Evolutionary conservation across 2,113 vertebrate species (phyloP), one percentile per base, ranked within the genome.

Genomic region (Carettochelys insculpta): DNA sequence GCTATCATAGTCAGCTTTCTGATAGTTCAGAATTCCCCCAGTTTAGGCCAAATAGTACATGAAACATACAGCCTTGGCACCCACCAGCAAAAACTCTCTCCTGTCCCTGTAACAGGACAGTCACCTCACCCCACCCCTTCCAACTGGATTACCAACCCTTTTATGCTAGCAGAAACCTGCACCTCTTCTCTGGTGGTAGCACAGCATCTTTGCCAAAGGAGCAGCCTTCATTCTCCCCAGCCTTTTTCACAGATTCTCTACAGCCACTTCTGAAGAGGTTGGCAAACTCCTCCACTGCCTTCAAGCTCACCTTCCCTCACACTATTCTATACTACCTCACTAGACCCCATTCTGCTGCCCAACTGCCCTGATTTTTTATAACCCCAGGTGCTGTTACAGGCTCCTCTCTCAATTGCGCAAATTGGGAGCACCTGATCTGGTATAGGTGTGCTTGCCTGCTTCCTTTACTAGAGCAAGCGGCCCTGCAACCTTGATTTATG

Each of bases 1-100:
- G 3, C n/a, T n/a, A n/a, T n/a, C n/a, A n/a, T 56, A 11, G 53
- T 1, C 6, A 50, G 19, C 27, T 4, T 13, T 5, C 51, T 38
- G 9, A 12, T 43, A 65, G 16, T 65, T 31, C 34, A 19, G 61
- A 65, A 65, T 20, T n/a, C 61, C 34, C 17, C 61, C 61, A n/a
- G 34, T 8, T n/a, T n/a, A n/a, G 34, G 8, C 34, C 34, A 65
- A 65, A 65, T 34, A 65, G 8, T 19, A n/a, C 61, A n/a, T 65
- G 34, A n/a, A 65, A 65, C 61, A 65, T 65, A 20, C 34, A n/a
- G 34, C 34, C 16, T 17, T 65, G 61, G 34, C 34, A n/a, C 16
- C 16, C 8, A 65, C 34, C 34, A 65, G 58, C 31, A n/a, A 31
- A n/a, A 65, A n/a, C 20, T 34, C 8, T 65, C 6, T n/a, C 61